Conservation (phyloP, 2,888 invertebrate species). For the Melieria crassipennis region DNA sequence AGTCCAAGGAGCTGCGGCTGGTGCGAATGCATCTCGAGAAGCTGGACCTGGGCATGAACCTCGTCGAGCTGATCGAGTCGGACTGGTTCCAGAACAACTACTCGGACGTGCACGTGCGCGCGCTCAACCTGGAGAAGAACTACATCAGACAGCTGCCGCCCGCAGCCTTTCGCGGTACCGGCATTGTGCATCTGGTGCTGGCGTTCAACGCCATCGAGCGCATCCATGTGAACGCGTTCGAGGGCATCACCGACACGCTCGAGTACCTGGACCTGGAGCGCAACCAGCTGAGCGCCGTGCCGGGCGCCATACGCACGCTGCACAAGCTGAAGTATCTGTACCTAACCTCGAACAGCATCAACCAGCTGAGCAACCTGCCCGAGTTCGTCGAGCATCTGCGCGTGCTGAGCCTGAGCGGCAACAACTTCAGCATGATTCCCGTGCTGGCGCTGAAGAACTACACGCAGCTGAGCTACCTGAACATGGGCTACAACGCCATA, state of each 20-base stretch:
- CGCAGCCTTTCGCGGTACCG: constrained; percentile 75
- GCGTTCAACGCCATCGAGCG: constrained; percentile 79
- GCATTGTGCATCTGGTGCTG: constrained; percentile 80
- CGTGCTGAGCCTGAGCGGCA: constrained; percentile 83
- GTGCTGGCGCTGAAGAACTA: constrained; percentile 75
- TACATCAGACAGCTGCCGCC: constrained; percentile 75
- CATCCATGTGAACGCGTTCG: constrained; percentile 78
- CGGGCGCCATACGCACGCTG: constrained; percentile 75
- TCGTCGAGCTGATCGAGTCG: constrained; percentile 75
- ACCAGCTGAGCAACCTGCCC: constrained; percentile 71
- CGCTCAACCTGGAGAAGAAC: constrained; percentile 85
- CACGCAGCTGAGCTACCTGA: constrained; percentile 82
- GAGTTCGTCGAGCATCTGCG: constrained; percentile 70
- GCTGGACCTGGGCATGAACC: constrained; percentile 86
- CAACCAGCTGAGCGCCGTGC: constrained; percentile 77
- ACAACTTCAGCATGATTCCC: constrained; percentile 80
- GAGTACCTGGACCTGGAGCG: constrained; percentile 87
- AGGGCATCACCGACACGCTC: constrained; percentile 76
- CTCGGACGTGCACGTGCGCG: constrained; percentile 72
- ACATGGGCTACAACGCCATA: constrained; percentile 89
- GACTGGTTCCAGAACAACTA: constrained; percentile 76
- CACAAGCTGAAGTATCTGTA: constrained; percentile 81
- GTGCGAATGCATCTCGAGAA: constrained; percentile 76
- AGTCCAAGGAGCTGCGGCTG: constrained; percentile 55
- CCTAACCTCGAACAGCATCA: constrained; percentile 81